Conservation (phyloP, 2,888 invertebrate species). For the Adelognathus sp. region DNA sequence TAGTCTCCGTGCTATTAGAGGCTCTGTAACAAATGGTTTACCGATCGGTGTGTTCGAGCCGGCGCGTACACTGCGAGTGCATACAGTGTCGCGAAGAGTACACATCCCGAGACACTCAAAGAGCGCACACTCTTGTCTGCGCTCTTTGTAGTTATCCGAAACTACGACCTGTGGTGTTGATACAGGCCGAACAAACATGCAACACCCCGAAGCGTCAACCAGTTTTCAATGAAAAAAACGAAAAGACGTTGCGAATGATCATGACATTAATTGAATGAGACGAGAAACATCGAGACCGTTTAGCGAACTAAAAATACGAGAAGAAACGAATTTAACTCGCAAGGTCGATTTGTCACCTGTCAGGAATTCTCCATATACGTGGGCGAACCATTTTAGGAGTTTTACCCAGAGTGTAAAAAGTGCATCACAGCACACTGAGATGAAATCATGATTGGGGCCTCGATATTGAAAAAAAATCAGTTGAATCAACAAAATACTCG, state of each 20-base stretch:
- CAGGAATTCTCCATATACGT: neutral
- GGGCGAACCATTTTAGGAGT: neutral
- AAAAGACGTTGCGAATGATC: neutral
- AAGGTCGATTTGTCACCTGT: conserved; percentile 4
- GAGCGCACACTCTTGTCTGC: conserved; percentile 3
- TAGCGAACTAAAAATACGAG: neutral
- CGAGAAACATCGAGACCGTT: neutral
- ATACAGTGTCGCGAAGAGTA: neutral
- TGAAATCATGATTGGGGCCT: neutral
- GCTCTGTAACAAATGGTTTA: conserved; percentile 28
- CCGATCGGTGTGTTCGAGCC: conserved; percentile 1
- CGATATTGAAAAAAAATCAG: no score
- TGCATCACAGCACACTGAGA: neutral
- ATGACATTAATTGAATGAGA: neutral
- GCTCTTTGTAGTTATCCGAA: neutral
- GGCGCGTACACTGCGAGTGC: neutral
- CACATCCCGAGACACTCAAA: neutral
- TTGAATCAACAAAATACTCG: no score
- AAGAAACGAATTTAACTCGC: neutral
- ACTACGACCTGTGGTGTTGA: neutral
- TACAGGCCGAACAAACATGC: neutral
- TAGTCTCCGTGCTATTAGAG: conserved; percentile 24
- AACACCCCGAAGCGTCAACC: neutral
- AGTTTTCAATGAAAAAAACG: conserved; percentile 16
- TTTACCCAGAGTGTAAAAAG: neutral